These are phyloP conservation scores for Eilema griseolum DNA, from an alignment of 2,888 invertebrate genomes.

Conservation along the genomic window DNA sequence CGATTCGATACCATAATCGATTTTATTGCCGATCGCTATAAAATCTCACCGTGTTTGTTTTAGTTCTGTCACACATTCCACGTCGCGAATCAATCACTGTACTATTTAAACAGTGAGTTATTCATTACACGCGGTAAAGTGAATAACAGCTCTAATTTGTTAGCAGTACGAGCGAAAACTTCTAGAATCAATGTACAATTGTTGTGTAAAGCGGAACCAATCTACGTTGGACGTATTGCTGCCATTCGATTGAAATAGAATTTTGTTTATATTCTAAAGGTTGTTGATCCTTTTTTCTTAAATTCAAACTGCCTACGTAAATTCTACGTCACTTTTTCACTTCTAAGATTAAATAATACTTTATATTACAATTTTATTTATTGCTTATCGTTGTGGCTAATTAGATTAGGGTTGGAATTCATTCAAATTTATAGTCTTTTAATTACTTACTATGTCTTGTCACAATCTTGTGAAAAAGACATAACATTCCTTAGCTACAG, in stretches of 20 bases:
- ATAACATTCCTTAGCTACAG: not conserved
- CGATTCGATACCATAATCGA: constrained; percentile 76
- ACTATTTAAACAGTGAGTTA: constrained; percentile 67
- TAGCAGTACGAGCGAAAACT: constrained; percentile 54
- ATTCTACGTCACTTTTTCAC: constrained; percentile 15
- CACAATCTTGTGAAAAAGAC: not conserved
- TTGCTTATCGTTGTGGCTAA: not conserved
- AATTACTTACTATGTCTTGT: not conserved
- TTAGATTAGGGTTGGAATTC: not conserved
- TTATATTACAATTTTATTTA: not conserved
- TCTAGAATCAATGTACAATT: constrained; percentile 49
- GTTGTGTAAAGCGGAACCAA: constrained; percentile 65
- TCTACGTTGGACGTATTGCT: constrained; percentile 52
- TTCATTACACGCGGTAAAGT: constrained; percentile 51
- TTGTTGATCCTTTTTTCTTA: constrained; percentile 56
- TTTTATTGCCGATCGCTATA: constrained; percentile 78
- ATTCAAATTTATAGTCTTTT: not conserved
- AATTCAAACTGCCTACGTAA: constrained; percentile 20
- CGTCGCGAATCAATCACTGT: constrained; percentile 71
- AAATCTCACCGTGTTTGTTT: constrained; percentile 71
- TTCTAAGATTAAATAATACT: not conserved
- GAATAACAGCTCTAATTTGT: constrained; percentile 65
- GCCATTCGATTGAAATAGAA: constrained; percentile 62
- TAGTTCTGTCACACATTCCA: constrained; percentile 67
- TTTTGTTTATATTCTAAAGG: constrained; percentile 60